Base-by-base conservation (phyloP, 2,888 invertebrate genomes). In the Athrips mouffetella region DNA sequence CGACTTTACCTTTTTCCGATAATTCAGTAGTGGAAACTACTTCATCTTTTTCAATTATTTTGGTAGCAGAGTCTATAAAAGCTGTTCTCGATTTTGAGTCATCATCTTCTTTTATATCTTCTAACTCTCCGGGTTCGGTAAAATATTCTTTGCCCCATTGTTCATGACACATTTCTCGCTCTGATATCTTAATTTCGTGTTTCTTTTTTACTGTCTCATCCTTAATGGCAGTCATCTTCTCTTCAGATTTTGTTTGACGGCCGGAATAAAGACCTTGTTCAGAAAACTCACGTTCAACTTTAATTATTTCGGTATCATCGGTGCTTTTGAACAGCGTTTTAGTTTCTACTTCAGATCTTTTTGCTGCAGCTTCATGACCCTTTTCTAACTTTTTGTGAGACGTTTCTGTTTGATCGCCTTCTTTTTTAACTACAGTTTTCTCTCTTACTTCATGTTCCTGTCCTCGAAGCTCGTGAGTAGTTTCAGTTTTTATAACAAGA, bases 141-240 rank as follows among this genome's bases (percentile, higher is more conserved):
- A 89, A 89, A 64, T 89, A 89, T 72, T 89, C 89, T 61, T 88
- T 89, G 3, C 89, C 89, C 89, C 89, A 89, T 53, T 89, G 88
- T 55, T 89, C 89, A 63, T 89, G 88, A 4, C 80, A 88, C 53
- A 89, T 59, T 59, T 89, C 89, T 59, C 89, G 71, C 69, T 89
- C 89, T 2, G 89, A 89, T 56, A 89, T 89, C 70, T 89, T 89
- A 0, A 89, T 70, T 66, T 89, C 89, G 48, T 88, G 79, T 55
- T 83, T 83, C 57, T 85, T 89, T 54, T 85, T 87, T 1, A 80
- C 63, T 4, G 80, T 85, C 54, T 87, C 89, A 54, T 89, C 89
- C 70, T 82, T 89, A 0, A 89, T 61, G 3, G 89, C 81, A 27
- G 89, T 89, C 79, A 89, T 87, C 63, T 79, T 83, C 60, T 90